Base-by-base conservation (phyloP, 1,140 invertebrate genomes). In the Cepaea nemoralis region DNA sequence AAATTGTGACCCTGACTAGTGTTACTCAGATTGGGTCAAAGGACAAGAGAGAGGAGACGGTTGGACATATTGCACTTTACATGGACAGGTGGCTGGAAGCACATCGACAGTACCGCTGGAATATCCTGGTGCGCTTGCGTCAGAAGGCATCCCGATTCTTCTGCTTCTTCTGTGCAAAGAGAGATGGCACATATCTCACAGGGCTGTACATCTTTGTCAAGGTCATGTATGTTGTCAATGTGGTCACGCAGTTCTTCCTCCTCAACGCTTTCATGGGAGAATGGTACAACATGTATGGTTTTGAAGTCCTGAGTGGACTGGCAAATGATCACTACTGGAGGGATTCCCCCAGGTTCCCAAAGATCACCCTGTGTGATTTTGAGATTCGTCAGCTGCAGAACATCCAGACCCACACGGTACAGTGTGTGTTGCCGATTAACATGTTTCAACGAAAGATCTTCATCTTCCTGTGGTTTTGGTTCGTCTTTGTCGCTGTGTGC, bases 371-470 rank as follows among this genome's bases (percentile, higher is more conserved):
- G 19, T 91, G 90, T 77, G 89, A 90, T 80, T 88, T 91, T 80
- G 83, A 86, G 40, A 88, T 90, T 39, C 83, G 90, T 0, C 87
- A 88, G 77, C 78, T 90, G 8, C 85, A 88, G 82, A 88, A 88
- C 80, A 80, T 89, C 39, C 87, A 90, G 83, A 85, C 85, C 2
- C 89, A 84, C 75, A 90, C 89, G 8, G 90, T 92, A 1, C 92
- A 93, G 81, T 93, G 92, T 82, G 91, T 92, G 2, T 88, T 93
- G 1, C 93, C 93, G 76, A 92, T 93, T 79, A 93, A 93, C 82
- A 89, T 93, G 31, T 93, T 93, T 88, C 93, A 93, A 83, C 92
- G 93, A 84, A 93, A 93, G 86, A 92, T 93, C 63, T 93, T 92
- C 84, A 90, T 93, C 37, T 92, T 93, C 83, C 86, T 93, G 63